Evolutionary conservation across 2,113 vertebrate genomes (phyloP), one percentile per base, ranked within the genome.

Genomic region (Trematomus loennbergii): DNA sequence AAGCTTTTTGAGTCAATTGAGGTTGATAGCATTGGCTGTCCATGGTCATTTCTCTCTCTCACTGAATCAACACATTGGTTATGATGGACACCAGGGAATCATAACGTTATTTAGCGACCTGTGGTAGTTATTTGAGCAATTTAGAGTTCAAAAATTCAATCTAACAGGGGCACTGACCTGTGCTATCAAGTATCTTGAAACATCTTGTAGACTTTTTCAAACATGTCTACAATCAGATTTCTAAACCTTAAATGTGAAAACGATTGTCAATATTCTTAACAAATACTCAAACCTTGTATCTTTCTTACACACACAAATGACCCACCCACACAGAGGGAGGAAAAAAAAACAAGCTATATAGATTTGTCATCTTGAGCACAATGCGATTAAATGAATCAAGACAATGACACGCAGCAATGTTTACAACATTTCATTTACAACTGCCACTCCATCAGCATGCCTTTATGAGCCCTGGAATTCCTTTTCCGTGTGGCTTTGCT

Each of bases 351-450:
- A 62, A 40, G 36, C 36, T 8, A 40, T 40, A 40, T 40, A n/a
- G n/a, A n/a, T n/a, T n/a, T n/a, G 36, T 40, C 36, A 70, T 76
- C 61, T 83, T 70, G 54, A 79, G 70, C 72, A 78, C 50, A 78
- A 22, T 17, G 76, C 71, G 72, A 82, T 45, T 46, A 87, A 74
- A 36, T 72, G 15, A 81, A 79, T 81, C 54, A 74, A 57, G 70
- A 81, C 70, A 89, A 75, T 74, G 78, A 63, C 66, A 68, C 76
- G 54, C 75, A 83, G 81, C 72, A 78, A 69, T 48, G 17, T 84
- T 91, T 90, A 90, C 71, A 87, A 67, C 75, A 86, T 90, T 87
- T 85, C 58, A 83, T 86, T 89, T 88, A 76, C 82, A 79, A 83
- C 79, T 59, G 64, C 76, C 8, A 45, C 78, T 87, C 82, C 69